Conservation (phyloP, 2,113 vertebrate species). For the Corydoras maculifer region DNA sequence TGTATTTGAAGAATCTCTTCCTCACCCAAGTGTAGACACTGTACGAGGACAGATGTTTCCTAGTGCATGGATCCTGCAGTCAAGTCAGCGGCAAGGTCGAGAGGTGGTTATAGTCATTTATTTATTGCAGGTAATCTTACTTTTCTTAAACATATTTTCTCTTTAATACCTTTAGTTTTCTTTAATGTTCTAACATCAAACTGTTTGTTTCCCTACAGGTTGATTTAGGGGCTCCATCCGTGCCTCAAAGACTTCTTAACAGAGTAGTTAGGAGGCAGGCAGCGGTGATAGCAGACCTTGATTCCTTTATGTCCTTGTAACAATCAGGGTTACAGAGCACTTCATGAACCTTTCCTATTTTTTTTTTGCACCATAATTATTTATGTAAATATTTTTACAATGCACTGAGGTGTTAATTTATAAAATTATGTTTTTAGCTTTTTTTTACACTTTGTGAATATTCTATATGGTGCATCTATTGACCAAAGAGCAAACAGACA, state of each 20-base stretch:
- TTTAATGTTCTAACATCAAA: no score
- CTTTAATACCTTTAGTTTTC: no score
- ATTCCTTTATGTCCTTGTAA: conserved; percentile 67
- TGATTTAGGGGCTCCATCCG: conserved; percentile 79
- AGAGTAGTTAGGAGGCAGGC: conserved; percentile 74
- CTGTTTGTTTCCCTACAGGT: conserved; percentile 62
- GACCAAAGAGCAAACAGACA: conserved; percentile 36
- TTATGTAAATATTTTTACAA: conserved; percentile 44
- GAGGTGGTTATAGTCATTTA: conserved; percentile 79
- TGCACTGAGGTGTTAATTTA: conserved; percentile 53
- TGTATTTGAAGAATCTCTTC: conserved; percentile 83
- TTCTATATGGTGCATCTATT: conserved; percentile 19
- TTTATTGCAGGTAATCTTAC: conserved; percentile 77
- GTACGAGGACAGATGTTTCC: conserved; percentile 90
- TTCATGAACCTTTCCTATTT: conserved; percentile 35
- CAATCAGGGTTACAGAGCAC: conserved; percentile 44
- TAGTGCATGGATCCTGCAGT: conserved; percentile 89
- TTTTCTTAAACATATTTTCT: not conserved
- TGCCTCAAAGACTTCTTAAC: conserved; percentile 69
- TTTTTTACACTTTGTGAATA: conserved; percentile 44
- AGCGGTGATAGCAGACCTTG: conserved; percentile 76
- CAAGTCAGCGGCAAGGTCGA: conserved; percentile 63
- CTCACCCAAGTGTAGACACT: conserved; percentile 75
- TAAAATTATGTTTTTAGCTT: conserved; percentile 39
- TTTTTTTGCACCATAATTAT: conserved; percentile 55